Evolutionary conservation across 2,113 vertebrate species (phyloP), one percentile per base, ranked within the genome.

Genomic region (Pelobates fuscus): DNA sequence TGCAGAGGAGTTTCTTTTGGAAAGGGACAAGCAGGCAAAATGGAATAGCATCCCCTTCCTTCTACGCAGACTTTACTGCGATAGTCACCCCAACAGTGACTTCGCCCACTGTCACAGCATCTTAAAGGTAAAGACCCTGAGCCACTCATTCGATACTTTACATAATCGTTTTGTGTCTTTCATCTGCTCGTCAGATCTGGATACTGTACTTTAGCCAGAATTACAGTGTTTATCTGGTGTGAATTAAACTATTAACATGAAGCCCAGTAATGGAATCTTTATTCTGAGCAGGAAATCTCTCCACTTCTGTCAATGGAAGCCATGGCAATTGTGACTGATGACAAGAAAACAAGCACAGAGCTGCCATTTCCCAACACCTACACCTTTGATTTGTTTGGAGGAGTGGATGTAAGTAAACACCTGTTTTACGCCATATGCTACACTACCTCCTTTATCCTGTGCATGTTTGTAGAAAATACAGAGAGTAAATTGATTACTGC

Each of bases 241-340:
- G 10, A 6, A 10, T 6, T 5, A 5, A 37, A 10, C 32, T 10
- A 10, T 10, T 37, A 37, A 37, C 32, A 37, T 5, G 12, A 49
- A 4, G 10, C 11, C 17, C 15, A 49, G 44, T 49, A 17, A 17
- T 49, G 44, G 15, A 17, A 12, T 60, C 73, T 67, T 76, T 67
- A 15, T 30, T 18, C 52, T 0, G 37, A 27, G 44, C 84, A 99
- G 97, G 94, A 97, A 72, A 92, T 99, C 83, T 96, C 95, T 78
- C 95, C 96, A 15, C 92, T 98, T 23, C 94, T 99, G 20, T 98
- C 96, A 5, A 94, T 98, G 96, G 97, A 99, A 87, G 97, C 96
- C 61, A 97, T 99, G 95, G 93, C 94, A 58, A 98, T 95, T 89
- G 96, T 98, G 58, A 98, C 97, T 26, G 97, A 98, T 84, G 96